Percentiles rank a stretch among this genome's conserved stretches.
These are phyloP conservation scores for Halichoeres trimaculatus DNA, from an alignment of 2,113 vertebrate species.

Conservation along the genomic window DNA sequence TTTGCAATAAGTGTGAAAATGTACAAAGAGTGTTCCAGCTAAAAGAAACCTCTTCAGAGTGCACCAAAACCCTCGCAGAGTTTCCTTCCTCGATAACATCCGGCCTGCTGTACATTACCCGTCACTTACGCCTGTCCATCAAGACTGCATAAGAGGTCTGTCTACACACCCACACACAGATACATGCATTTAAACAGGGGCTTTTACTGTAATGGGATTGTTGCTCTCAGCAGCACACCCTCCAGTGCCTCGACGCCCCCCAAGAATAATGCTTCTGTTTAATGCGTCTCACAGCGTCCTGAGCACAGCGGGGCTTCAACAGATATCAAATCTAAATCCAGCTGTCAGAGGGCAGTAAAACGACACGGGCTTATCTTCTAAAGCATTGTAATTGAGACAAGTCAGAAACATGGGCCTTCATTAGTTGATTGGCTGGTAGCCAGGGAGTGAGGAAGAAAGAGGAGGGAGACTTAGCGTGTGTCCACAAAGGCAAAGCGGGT, in stretches of 20 bases:
- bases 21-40: neutral
- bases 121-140: neutral
- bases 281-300: conserved; percentile 17
- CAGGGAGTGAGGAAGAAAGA: conserved; percentile 11
- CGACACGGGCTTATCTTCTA: conserved; percentile 42
- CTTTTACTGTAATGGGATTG: conserved; percentile 33
- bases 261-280: conserved; percentile 35
- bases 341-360: conserved; percentile 55
- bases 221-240: conserved; percentile 20
- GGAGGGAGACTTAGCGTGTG: conserved; percentile 38
- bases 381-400: conserved; percentile 67
- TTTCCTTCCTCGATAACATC: neutral
- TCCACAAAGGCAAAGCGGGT: conserved; percentile 47
- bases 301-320: conserved; percentile 24
- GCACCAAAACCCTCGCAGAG: neutral
- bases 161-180: neutral
- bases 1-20: neutral
- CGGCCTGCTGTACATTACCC: neutral
- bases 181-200: neutral
- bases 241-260: conserved; percentile 6
- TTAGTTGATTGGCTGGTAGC: conserved; percentile 67
- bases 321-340: conserved; percentile 57
- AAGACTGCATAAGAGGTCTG: neutral
- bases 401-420: conserved; percentile 56
- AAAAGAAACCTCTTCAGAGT: neutral